A percentile compares a stretch with the other conserved stretches of the same genome.
phyloP scores from a whole-genome alignment of 2,888 invertebrate genomes.

The Microchrysa polita region DNA sequence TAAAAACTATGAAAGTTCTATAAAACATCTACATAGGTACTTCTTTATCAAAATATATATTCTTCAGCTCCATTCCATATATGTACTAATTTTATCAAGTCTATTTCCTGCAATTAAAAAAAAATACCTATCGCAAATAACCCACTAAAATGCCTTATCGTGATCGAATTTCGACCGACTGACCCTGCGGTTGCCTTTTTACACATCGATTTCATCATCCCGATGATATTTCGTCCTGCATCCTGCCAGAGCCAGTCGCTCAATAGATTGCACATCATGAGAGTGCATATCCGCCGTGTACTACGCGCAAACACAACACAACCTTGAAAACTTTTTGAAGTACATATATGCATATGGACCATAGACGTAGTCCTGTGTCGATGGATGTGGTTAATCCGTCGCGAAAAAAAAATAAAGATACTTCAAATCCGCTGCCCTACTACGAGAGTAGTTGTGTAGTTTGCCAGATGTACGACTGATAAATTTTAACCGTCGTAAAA shows the following conservation, averaged over 20 bases:
- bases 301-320: conserved; percentile 16
- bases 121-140: too few species aligned
- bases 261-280: not conserved
- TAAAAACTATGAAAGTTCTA: too few species aligned
- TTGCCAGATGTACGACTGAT: too few species aligned
- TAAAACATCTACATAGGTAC: too few species aligned
- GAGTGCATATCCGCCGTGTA: conserved; percentile 2
- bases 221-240: not conserved
- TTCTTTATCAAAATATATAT: too few species aligned
- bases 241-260: too few species aligned
- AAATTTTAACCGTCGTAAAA: not conserved
- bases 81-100: too few species aligned
- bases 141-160: not conserved
- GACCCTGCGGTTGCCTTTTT: not conserved
- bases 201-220: conserved; percentile 4
- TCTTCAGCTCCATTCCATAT: too few species aligned
- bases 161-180: not conserved
- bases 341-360: too few species aligned
- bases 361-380: not conserved
- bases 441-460: too few species aligned
- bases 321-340: conserved; percentile 24
- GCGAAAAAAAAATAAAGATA: conserved; percentile 15
- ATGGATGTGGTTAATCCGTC: conserved; percentile 12
- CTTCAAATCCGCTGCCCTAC: conserved; percentile 16
- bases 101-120: too few species aligned